Conservation (phyloP, 2,888 invertebrate species). For the Ophion slaviceki region DNA sequence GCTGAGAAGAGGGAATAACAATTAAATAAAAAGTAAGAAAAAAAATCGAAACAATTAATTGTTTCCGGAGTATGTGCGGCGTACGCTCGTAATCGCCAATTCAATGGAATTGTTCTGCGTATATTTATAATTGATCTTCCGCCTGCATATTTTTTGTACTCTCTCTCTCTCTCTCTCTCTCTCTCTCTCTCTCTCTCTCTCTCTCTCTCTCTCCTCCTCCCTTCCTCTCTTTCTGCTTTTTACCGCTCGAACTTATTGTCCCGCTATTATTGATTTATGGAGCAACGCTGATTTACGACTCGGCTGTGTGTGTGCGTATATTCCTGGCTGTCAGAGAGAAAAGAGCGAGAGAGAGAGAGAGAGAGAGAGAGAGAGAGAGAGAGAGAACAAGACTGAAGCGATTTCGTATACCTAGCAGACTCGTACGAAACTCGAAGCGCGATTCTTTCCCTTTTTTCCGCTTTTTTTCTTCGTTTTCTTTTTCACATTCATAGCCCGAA, state of each 20-base stretch:
- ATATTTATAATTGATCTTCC: too few relatives aligned
- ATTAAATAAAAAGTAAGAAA: background rate
- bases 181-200: too few relatives aligned
- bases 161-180: too few relatives aligned
- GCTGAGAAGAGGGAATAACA: background rate
- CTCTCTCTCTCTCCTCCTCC: too few relatives aligned
- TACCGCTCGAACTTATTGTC: too few relatives aligned
- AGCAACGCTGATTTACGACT: conserved; percentile 6
- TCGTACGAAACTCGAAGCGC: background rate
- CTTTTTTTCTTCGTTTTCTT: conserved; percentile 13
- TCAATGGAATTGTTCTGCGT: too few relatives aligned
- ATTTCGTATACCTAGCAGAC: conserved; percentile 7
- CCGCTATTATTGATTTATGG: conserved; percentile 7
- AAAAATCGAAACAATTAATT: background rate
- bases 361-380: too few relatives aligned
- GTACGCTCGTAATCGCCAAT: too few relatives aligned
- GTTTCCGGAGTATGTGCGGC: too few relatives aligned
- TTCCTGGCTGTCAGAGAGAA: conserved; percentile 21
- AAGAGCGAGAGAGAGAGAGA: background rate
- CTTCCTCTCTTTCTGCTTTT: too few relatives aligned
- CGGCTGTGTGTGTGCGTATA: background rate
- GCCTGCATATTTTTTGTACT: too few relatives aligned
- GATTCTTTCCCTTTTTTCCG: conserved; percentile 11
- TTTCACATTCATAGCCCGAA: background rate
- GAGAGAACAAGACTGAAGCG: background rate